phyloP scores from a whole-genome alignment of 2,797 vertebrate species.

The Ctenosaura bakeri region DNA sequence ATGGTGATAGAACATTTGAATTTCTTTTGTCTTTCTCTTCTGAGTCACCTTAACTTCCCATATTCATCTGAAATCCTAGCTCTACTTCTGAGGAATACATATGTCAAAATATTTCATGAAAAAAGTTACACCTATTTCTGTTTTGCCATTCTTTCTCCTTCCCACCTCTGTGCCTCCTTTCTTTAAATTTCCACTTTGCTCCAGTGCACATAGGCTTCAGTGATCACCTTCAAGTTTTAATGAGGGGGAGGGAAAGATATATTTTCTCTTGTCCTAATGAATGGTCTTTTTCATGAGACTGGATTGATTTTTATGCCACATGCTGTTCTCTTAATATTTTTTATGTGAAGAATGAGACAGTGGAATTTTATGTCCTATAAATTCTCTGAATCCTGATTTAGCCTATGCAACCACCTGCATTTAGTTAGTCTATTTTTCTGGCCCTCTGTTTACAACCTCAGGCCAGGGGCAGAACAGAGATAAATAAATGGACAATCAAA shows the following conservation, averaged over 20 bases:
- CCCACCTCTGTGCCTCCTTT: too few species aligned
- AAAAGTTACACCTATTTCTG: neutral
- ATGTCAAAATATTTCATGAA: neutral
- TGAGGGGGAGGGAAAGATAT: slow-evolving; percentile 68
- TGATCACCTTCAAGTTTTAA: slow-evolving; percentile 67
- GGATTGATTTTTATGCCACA: slow-evolving; percentile 72
- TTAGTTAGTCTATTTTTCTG: slow-evolving; percentile 55
- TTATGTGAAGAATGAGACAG: slow-evolving; percentile 63
- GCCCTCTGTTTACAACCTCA: slow-evolving; percentile 41
- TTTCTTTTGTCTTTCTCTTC: neutral
- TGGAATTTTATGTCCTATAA: slow-evolving; percentile 62
- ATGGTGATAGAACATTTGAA: neutral
- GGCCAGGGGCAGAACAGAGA: slow-evolving; percentile 11
- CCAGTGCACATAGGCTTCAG: slow-evolving; percentile 37
- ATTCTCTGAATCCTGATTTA: slow-evolving; percentile 56
- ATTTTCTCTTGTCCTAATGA: slow-evolving; percentile 69
- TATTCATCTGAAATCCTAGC: neutral
- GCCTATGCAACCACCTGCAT: slow-evolving; percentile 9
- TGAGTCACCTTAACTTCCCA: neutral
- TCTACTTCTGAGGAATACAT: neutral
- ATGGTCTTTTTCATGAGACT: slow-evolving; percentile 68
- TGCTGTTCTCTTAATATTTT: slow-evolving; percentile 69
- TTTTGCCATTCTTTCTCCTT: neutral
- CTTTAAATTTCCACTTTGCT: slow-evolving; percentile 48
- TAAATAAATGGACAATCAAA: slow-evolving; percentile 51